phyloP scores from a whole-genome alignment of 2,113 vertebrate genomes.

The Hassar affinis region DNA sequence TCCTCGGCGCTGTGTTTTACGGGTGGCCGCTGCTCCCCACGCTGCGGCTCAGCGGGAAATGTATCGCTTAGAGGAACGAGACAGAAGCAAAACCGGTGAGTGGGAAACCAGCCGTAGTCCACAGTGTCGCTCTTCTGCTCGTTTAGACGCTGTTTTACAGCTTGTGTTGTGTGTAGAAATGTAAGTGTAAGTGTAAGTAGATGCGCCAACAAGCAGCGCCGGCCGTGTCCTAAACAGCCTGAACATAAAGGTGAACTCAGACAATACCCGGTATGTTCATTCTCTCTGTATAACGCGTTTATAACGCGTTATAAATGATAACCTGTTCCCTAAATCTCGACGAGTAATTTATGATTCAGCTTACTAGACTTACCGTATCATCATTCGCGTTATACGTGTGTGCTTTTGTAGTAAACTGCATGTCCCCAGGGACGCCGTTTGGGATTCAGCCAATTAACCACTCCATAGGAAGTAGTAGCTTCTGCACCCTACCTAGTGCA shows the following conservation, averaged over 20 bases:
- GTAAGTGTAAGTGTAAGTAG: background rate
- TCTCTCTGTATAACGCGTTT: background rate
- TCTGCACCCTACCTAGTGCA: background rate
- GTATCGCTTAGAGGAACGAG: slow-evolving; percentile 2
- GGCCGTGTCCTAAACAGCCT: background rate
- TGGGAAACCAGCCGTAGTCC: too few species aligned
- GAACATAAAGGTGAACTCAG: background rate
- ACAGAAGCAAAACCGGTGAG: slow-evolving; percentile 11
- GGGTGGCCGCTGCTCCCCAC: too few species aligned
- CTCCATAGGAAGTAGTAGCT: background rate
- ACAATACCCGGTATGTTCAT: background rate
- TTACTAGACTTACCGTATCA: background rate
- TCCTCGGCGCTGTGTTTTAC: background rate
- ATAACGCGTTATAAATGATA: too few species aligned
- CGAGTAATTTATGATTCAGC: background rate
- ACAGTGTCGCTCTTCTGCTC: fast-evolving
- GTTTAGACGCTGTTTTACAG: background rate
- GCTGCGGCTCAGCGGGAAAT: slow-evolving; percentile 18
- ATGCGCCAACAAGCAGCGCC: background rate
- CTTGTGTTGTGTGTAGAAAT: background rate
- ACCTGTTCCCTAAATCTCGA: background rate
- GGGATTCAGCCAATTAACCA: background rate
- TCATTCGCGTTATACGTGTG: background rate
- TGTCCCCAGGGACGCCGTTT: background rate
- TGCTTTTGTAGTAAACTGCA: background rate